Base-by-base conservation (phyloP, 1,140 invertebrate species). In the Maconellicoccus hirsutus region DNA sequence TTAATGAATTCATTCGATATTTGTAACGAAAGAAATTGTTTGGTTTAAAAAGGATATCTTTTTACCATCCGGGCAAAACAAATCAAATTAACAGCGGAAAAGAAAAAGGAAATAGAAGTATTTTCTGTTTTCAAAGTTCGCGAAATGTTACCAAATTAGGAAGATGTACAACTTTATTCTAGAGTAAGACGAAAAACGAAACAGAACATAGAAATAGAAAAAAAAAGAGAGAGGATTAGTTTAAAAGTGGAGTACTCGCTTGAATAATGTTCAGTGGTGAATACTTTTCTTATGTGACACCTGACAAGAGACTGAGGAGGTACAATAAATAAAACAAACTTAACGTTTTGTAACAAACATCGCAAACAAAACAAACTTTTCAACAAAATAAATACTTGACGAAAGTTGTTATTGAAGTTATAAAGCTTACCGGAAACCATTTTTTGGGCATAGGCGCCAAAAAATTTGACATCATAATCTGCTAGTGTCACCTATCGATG, bases 211-310 rank as follows among this genome's bases (percentile, higher is more conserved):
- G n/a, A 52, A 52, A 52, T 52, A 52, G 16, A 14, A 16, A 16
- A 52, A 16, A 52, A 14, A 19, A 52, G 42, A 52, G 16, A 52
- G 42, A 16, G 16, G 42, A 8, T 52, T 16, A 52, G 42, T 52
- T 52, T 52, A 52, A 52, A 52, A 52, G 42, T 14, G n/a, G 42
- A 52, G 42, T 52, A 52, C 42, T 52, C 42, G 42, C 42, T 52
- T 52, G 42, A 52, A 52, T 52, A 52, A 52, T 52, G 42, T 52
- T 52, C 42, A 19, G 42, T 19, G 42, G 42, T 52, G 42, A 52
- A 52, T 52, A 52, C 42, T 52, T 52, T 52, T 52, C 42, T 52
- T 52, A 52, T 52, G 42, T 52, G 42, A 52, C 42, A 52, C 42
- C 42, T 52, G 42, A 52, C 42, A 52, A 52, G 12, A 52, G n/a